Evolutionary conservation across 2,888 invertebrate species (phyloP).

Genomic region (Carabus problematicus): DNA sequence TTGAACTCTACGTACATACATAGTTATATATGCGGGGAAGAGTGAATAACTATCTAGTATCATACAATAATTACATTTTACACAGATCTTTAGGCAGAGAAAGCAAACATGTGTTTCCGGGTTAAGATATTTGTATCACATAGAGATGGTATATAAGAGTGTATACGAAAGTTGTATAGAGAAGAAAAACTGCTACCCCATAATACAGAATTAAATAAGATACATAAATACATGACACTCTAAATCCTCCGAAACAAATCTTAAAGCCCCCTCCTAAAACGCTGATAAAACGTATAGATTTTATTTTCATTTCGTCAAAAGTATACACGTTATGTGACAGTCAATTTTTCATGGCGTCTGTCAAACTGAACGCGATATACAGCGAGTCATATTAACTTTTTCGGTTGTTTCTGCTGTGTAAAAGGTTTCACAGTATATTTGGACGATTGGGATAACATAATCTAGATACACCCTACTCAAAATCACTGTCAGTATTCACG

Average conservation of each 20-base stretch:
- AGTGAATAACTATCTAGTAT: too few species aligned
- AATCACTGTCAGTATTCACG: slow-evolving; percentile 47
- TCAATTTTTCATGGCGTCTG: slow-evolving; percentile 47
- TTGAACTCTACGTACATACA: too few species aligned
- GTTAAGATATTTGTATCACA: too few species aligned
- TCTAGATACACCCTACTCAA: slow-evolving; percentile 45
- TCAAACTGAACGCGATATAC: slow-evolving; percentile 26
- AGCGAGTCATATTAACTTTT: background rate
- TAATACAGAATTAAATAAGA: too few species aligned
- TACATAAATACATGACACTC: slow-evolving; percentile 18
- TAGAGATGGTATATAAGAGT: too few species aligned
- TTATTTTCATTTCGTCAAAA: too few species aligned
- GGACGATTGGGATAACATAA: background rate
- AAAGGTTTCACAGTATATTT: background rate
- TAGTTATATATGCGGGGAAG: too few species aligned
- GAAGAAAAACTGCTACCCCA: too few species aligned
- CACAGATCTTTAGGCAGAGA: too few species aligned
- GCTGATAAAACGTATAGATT: slow-evolving; percentile 20
- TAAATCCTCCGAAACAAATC: slow-evolving; percentile 36
- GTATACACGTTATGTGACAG: slow-evolving; percentile 46
- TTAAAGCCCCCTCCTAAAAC: slow-evolving; percentile 28
- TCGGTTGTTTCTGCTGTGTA: background rate
- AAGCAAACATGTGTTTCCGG: too few species aligned
- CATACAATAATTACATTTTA: too few species aligned
- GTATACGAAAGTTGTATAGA: too few species aligned